Evolutionary conservation across 2,797 vertebrate species (phyloP).

Genomic region (Scleropages formosus): DNA sequence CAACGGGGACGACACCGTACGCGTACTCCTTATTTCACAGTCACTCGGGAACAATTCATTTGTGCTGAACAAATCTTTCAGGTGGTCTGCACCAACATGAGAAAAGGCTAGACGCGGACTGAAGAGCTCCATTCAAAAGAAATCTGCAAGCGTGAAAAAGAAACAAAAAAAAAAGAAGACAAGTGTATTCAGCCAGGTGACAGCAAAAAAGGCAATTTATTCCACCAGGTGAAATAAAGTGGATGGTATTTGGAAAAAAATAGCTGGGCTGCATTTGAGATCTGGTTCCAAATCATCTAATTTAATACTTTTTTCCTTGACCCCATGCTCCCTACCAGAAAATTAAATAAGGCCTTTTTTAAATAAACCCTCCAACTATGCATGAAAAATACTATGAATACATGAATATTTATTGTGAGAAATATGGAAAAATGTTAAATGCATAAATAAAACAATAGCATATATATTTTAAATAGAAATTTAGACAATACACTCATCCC

Average conservation of each 20-base stretch:
- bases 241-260: neutral
- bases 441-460: neutral
- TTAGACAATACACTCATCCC: no score
- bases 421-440: neutral
- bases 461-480: constrained; percentile 24
- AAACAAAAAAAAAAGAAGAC: neutral
- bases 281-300: neutral
- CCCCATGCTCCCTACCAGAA: neutral
- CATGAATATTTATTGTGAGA: no score
- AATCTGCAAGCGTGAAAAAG: neutral
- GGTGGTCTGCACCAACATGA: neutral
- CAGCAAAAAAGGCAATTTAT: neutral
- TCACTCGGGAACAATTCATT: no score
- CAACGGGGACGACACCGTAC: no score
- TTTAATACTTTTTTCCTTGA: neutral
- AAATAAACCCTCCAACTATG: neutral
- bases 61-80: no score
- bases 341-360: no score
- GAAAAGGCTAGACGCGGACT: neutral
- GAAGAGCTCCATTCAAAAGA: neutral
- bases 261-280: neutral
- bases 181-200: neutral
- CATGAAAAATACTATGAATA: no score
- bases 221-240: neutral
- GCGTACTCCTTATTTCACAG: no score